A percentile compares a stretch with the other conserved stretches of the same genome.
phyloP scores from a whole-genome alignment of 2,797 vertebrate genomes.

The Distichodus sexfasciatus region DNA sequence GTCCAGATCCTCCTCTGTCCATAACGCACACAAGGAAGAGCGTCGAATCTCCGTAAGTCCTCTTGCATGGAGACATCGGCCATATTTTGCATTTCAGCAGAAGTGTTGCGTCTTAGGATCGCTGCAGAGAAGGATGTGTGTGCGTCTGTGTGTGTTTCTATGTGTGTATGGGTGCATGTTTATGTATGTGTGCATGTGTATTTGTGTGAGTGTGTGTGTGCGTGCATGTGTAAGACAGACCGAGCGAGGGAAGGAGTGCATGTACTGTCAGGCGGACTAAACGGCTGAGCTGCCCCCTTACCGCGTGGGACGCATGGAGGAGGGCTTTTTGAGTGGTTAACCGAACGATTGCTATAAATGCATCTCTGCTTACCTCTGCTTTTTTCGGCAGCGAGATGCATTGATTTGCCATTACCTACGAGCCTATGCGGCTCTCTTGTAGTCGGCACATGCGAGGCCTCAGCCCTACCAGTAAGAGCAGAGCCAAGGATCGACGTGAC shows the following conservation, averaged over 20 bases:
- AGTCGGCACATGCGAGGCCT: slow-evolving; percentile 36
- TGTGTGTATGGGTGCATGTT: slow-evolving; percentile 55
- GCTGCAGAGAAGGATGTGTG: slow-evolving; percentile 41
- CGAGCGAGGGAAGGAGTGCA: slow-evolving; percentile 47
- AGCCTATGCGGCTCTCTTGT: slow-evolving; percentile 38
- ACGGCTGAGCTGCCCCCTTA: slow-evolving; percentile 38
- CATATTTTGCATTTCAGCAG: slow-evolving; percentile 39
- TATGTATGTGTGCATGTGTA: slow-evolving; percentile 30
- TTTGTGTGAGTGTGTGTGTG: slow-evolving; percentile 43
- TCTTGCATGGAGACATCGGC: slow-evolving; percentile 38
- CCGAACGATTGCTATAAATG: slow-evolving; percentile 40
- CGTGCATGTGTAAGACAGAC: slow-evolving; percentile 56
- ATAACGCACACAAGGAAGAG: slow-evolving; percentile 99
- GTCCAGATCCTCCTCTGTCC: slow-evolving; percentile 94
- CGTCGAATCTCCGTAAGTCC: slow-evolving; percentile 98
- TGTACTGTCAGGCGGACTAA: slow-evolving; percentile 43
- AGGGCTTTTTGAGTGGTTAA: slow-evolving; percentile 42
- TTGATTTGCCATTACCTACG: slow-evolving; percentile 42
- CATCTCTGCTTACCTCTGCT: slow-evolving; percentile 46
- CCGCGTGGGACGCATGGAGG: slow-evolving; percentile 38
- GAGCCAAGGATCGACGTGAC: slow-evolving; percentile 22
- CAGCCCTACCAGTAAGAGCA: slow-evolving; percentile 24
- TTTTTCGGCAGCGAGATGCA: slow-evolving; percentile 47
- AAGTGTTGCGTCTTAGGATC: slow-evolving; percentile 18
- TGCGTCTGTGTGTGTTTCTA: slow-evolving; percentile 24